Evolutionary conservation across 2,797 vertebrate species (phyloP), one percentile per base, ranked within the genome.

Genomic region (Macropodus opercularis): DNA sequence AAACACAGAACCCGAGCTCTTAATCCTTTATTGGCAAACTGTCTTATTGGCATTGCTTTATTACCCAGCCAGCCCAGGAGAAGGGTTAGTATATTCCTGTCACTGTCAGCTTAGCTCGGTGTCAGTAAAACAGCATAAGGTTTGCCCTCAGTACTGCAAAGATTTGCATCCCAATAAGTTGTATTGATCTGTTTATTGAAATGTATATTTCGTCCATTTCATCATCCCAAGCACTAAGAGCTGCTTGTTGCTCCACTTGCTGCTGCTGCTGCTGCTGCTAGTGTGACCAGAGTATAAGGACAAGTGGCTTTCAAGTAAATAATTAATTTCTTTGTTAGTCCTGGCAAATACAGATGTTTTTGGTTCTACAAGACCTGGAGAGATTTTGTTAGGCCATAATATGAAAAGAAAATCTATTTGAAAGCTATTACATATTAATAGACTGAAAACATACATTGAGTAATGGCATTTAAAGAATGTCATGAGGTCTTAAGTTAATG

Each of bases 11-110:
- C 40, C 40, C 50, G 17, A 63, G 48, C 63, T 43, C 56, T 77
- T 75, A 77, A 81, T 75, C 68, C 68, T 59, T 72, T 72, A 81
- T 69, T 77, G 74, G 66, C 70, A 77, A 75, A 65, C 63, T 75
- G 75, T 81, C 68, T 63, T 58, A 52, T 58, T 65, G 71, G 56
- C 52, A 43, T 39, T 31, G 41, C 51, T 68, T 80, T 64, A 77
- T 70, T 57, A 39, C 47, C 26, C 51, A 34, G 47, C 27, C 11
- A 14, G 38, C 67, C 46, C 50, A 34, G 39, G 13, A 27, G 34
- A 54, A 38, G 58, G 54, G 50, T 58, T 21, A 12, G 54, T 50
- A 26, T 18, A 52, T 57, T 60, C 34, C 36, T 43, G 15, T 43
- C 34, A 19, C 32, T 55, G 39, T 36, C 64, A 59, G 24, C 46